These are phyloP conservation scores for Procapra przewalskii DNA, from an alignment of 2,113 vertebrate genomes.

Conservation along the genomic window DNA sequence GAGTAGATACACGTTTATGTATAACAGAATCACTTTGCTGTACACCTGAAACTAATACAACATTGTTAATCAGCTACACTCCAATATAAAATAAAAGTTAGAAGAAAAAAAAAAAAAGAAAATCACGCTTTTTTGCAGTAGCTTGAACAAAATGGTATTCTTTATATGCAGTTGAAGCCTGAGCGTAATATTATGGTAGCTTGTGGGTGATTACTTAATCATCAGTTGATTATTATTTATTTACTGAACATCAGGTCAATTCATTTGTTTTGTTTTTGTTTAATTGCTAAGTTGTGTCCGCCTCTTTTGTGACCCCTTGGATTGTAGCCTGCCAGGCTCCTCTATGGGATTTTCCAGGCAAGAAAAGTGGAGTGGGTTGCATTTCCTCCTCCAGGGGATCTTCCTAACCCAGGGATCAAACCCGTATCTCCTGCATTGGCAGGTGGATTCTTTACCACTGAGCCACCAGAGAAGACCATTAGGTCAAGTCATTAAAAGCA, in stretches of 20 bases:
- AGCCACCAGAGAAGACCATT: background rate
- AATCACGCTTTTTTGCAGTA: background rate
- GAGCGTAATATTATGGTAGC: background rate
- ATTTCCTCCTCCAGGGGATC: background rate
- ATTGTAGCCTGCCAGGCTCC: background rate
- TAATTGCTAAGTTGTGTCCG: background rate
- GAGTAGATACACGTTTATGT: background rate
- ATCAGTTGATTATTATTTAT: background rate
- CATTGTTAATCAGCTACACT: background rate
- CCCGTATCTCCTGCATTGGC: background rate
- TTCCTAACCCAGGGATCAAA: background rate
- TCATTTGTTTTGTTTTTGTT: background rate
- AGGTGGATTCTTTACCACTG: background rate
- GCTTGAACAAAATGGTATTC: background rate
- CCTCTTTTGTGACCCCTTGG: background rate
- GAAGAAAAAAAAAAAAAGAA: background rate
- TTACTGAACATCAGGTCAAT: slow-evolving; percentile 14
- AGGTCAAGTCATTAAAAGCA: background rate
- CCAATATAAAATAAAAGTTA: background rate
- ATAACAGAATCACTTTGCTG: background rate
- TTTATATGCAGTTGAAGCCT: background rate
- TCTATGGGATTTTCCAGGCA: background rate
- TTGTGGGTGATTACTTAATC: background rate
- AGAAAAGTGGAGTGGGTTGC: background rate
- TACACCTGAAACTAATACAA: background rate